A percentile compares a stretch with the other conserved stretches of the same genome.
These are phyloP conservation scores for Silurus glanis DNA, from an alignment of 2,113 vertebrate genomes.

Conservation along the genomic window DNA sequence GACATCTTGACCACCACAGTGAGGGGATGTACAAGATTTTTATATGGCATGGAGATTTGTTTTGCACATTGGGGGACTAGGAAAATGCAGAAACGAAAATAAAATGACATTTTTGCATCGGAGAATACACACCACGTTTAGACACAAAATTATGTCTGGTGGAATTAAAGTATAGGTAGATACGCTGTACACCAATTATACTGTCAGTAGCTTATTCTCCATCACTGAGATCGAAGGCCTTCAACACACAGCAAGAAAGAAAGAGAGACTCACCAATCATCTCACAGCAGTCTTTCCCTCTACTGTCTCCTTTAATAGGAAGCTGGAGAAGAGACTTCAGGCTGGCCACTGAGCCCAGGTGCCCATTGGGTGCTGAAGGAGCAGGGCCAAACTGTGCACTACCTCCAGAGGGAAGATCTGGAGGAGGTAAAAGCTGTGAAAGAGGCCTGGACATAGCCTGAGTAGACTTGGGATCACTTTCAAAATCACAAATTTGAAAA, in stretches of 20 bases:
- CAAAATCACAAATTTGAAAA: constrained; percentile 6
- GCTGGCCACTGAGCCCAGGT: constrained; percentile 77
- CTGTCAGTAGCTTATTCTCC: not conserved
- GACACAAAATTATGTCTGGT: not conserved
- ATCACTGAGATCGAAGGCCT: not conserved
- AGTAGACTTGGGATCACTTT: constrained; percentile 29
- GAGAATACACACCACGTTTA: constrained; percentile 19
- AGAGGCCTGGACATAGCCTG: constrained; percentile 76
- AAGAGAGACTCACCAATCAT: constrained; percentile 71
- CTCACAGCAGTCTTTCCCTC: constrained; percentile 75
- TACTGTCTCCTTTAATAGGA: constrained; percentile 77
- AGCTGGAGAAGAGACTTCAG: constrained; percentile 77
- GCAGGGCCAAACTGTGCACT: constrained; percentile 73
- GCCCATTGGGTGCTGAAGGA: constrained; percentile 66
- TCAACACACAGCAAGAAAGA: not conserved
- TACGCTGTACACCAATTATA: not conserved
- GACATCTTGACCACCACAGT: not conserved
- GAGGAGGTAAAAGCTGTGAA: constrained; percentile 72
- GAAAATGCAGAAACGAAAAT: not conserved
- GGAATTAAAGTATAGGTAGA: not conserved
- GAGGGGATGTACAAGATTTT: not conserved
- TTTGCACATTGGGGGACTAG: not conserved
- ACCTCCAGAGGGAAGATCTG: constrained; percentile 73
- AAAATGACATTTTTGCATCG: constrained; percentile 14
- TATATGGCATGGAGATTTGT: not conserved